These are phyloP conservation scores for Prunella fulvescens DNA, from an alignment of 2,113 vertebrate species.

Conservation along the genomic window DNA sequence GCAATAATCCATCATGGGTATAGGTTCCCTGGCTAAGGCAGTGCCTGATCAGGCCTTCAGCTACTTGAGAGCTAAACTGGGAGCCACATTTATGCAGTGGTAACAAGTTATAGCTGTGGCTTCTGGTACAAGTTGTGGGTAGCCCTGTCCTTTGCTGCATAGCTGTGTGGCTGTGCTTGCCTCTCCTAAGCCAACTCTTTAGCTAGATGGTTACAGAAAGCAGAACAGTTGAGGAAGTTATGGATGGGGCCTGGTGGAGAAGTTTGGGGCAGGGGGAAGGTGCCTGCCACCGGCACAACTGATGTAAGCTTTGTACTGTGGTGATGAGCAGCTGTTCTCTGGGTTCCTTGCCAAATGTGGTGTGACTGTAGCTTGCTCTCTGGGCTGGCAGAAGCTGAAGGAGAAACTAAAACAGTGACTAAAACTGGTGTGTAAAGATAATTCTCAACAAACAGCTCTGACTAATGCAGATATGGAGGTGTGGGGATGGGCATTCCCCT, in stretches of 20 bases:
- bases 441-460: not conserved
- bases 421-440: not conserved
- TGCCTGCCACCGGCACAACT: rapidly evolving
- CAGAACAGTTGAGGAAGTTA: not conserved
- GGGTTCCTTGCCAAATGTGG: not conserved
- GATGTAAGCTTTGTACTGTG: not conserved
- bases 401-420: not conserved
- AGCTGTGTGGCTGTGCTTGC: not conserved
- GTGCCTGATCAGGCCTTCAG: not conserved
- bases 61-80: not conserved
- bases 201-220: not conserved
- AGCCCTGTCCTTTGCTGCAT: not conserved
- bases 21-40: not conserved
- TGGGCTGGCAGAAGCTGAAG: not conserved
- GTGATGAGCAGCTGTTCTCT: not conserved
- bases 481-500: not conserved
- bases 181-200: not conserved
- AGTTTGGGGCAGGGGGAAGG: not conserved
- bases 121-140: not conserved
- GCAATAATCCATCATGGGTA: not conserved
- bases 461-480: not conserved
- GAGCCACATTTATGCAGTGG: not conserved
- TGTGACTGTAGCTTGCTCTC: not conserved
- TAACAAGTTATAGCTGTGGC: not conserved
- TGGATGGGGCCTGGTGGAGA: not conserved